Percentiles rank a stretch among this genome's conserved stretches.
Conservation (phyloP, 2,888 invertebrate genomes). For the Drosophila paracracens region DNA sequence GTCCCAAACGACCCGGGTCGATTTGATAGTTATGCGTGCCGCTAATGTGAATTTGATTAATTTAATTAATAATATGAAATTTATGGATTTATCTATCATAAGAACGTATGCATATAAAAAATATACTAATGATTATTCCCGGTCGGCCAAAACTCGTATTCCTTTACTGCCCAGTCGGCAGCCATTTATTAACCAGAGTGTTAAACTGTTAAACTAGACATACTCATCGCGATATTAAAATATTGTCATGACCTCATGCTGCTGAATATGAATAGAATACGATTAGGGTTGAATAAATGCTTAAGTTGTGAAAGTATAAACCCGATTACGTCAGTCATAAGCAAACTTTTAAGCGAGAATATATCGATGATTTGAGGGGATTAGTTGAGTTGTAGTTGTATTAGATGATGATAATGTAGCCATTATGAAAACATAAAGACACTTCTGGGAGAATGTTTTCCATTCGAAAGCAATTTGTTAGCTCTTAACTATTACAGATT, state of each 20-base stretch:
- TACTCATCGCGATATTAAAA: constrained; percentile 9
- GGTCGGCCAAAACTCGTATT: not conserved
- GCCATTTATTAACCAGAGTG: constrained; percentile 43
- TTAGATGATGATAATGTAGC: not conserved
- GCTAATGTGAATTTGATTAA: constrained; percentile 76
- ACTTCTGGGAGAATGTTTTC: not conserved
- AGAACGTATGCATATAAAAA: constrained; percentile 14
- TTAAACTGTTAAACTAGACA: constrained; percentile 57
- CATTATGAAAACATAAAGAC: not conserved
- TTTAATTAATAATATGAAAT: constrained; percentile 72
- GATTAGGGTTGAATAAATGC: constrained; percentile 3
- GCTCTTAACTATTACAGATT: not conserved
- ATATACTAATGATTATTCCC: constrained; percentile 33
- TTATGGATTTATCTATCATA: constrained; percentile 45
- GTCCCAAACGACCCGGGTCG: constrained; percentile 24
- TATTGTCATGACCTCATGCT: constrained; percentile 39
- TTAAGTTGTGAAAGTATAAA: constrained; percentile 24
- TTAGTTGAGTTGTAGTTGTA: not conserved
- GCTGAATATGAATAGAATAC: constrained; percentile 14
- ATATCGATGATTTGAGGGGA: not conserved
- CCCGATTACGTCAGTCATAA: constrained; percentile 55
- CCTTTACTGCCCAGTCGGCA: not conserved
- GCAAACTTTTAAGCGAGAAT: not conserved
- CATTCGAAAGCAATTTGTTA: not conserved
- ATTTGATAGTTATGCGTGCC: constrained; percentile 44